phyloP scores from a whole-genome alignment of 1,140 invertebrate species.

The Archivesica marissinica region DNA sequence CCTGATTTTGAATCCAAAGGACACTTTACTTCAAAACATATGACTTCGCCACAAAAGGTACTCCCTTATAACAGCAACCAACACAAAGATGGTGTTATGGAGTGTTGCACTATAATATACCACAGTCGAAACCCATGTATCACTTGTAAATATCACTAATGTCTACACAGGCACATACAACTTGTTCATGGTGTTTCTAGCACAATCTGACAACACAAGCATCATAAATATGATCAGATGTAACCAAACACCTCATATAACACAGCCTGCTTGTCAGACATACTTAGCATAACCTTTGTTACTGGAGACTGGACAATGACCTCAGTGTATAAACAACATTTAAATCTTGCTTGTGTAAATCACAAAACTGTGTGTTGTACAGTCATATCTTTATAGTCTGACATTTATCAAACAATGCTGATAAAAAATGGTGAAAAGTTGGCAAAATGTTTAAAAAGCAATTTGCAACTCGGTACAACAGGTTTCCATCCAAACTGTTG shows the following conservation, averaged over 20 bases:
- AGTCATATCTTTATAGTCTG: too few relatives aligned
- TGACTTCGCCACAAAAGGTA: not conserved
- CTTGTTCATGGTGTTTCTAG: slow-evolving; percentile 1
- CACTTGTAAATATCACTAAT: not conserved
- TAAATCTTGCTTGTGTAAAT: not conserved
- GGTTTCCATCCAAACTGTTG: too few relatives aligned
- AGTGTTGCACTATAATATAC: too few relatives aligned
- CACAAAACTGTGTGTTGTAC: too few relatives aligned
- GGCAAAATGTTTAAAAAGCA: too few relatives aligned
- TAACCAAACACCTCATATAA: slow-evolving; percentile 22
- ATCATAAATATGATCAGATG: slow-evolving; percentile 16
- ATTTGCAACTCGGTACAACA: too few relatives aligned
- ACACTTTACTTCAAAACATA: not conserved
- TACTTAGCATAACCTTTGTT: not conserved
- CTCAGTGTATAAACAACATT: not conserved
- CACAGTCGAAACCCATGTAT: too few relatives aligned
- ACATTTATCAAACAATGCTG: too few relatives aligned
- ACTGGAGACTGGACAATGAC: not conserved
- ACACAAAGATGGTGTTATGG: too few relatives aligned
- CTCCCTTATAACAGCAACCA: not conserved
- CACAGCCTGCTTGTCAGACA: not conserved
- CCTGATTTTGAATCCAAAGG: too few relatives aligned
- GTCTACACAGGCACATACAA: not conserved
- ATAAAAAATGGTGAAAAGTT: too few relatives aligned
- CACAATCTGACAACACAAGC: not conserved